phyloP scores from a whole-genome alignment of 2,113 vertebrate species.

The Columba livia region DNA sequence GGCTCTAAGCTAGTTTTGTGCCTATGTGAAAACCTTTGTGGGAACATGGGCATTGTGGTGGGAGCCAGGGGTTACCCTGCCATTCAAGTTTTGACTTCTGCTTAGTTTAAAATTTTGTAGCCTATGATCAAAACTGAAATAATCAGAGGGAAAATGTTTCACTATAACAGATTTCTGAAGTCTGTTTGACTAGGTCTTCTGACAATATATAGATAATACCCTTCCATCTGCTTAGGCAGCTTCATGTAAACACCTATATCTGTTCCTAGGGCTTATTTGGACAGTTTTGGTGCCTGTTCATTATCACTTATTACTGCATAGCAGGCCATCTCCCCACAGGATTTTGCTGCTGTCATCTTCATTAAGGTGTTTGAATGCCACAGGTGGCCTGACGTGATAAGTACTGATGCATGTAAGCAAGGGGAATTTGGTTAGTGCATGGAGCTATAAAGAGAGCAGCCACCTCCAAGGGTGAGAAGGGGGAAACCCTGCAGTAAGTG shows the following conservation, averaged over 20 bases:
- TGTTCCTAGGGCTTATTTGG: not conserved
- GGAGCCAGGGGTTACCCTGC: not conserved
- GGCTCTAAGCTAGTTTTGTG: not conserved
- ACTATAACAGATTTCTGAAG: not conserved
- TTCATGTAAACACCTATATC: not conserved
- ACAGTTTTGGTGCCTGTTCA: not conserved
- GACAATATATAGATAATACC: not conserved
- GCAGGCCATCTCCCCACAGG: not conserved
- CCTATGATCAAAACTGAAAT: not conserved
- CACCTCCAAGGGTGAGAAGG: not conserved
- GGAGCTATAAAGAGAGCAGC: not conserved
- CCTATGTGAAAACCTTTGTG: not conserved
- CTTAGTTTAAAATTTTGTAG: not conserved
- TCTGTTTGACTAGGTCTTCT: not conserved
- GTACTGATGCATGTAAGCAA: not conserved
- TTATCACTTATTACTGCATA: not conserved
- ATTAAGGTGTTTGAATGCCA: conserved; percentile 9
- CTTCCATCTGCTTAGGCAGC: not conserved
- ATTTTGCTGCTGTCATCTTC: not conserved
- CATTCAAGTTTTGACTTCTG: not conserved
- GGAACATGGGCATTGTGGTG: not conserved
- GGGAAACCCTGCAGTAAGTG: conserved; percentile 10
- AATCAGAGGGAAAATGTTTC: not conserved
- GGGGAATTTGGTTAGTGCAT: not conserved
- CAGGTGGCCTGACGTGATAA: not conserved